Evolutionary conservation across 2,113 vertebrate species (phyloP).

Genomic region (Rattus norvegicus): DNA sequence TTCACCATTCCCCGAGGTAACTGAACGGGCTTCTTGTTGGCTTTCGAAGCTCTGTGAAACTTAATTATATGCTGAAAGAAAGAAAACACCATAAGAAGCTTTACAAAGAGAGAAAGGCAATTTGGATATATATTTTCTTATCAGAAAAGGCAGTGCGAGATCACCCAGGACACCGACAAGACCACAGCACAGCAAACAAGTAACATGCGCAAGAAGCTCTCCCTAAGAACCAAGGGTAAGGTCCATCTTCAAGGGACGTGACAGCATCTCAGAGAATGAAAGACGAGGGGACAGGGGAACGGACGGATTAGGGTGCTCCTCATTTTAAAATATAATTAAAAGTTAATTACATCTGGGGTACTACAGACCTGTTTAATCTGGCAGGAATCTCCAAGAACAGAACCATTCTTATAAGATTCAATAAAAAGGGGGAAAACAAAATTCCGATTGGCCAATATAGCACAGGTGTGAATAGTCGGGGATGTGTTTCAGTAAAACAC

Average conservation of each 20-base stretch:
- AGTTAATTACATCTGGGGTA: conserved; percentile 18
- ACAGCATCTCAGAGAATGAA: conserved; percentile 52
- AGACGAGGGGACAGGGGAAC: neutral
- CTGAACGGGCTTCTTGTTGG: conserved; percentile 99
- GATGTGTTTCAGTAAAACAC: conserved; percentile 53
- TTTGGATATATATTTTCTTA: neutral
- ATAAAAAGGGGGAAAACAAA: neutral
- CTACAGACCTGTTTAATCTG: neutral
- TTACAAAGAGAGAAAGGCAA: conserved; percentile 61
- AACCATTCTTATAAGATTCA: neutral
- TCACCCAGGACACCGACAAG: neutral
- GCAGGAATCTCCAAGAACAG: conserved; percentile 32
- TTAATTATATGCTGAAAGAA: conserved; percentile 98
- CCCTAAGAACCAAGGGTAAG: neutral
- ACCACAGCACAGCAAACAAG: neutral
- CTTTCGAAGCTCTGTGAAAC: conserved; percentile 99
- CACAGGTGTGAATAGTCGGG: neutral
- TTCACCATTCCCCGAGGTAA: conserved; percentile 99
- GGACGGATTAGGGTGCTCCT: neutral
- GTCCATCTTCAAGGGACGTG: conserved; percentile 35
- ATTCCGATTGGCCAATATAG: neutral
- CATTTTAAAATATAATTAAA: conserved; percentile 50
- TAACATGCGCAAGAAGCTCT: neutral
- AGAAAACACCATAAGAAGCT: conserved; percentile 79
- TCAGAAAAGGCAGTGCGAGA: conserved; percentile 52